phyloP scores from a whole-genome alignment of 2,113 vertebrate genomes.

The Bubo scandiacus region DNA sequence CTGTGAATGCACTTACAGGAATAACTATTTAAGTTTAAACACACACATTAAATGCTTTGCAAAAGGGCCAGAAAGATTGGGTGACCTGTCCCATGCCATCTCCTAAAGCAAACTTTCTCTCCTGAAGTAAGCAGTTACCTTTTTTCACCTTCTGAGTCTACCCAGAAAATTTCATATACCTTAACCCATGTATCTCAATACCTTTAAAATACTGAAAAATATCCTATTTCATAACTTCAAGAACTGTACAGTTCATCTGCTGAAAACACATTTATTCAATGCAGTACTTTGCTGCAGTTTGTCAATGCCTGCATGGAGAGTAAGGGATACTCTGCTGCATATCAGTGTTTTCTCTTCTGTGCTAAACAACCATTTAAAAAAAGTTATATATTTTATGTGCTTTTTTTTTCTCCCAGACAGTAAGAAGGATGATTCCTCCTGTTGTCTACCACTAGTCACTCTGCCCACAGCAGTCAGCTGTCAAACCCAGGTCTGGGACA shows the following conservation, averaged over 20 bases:
- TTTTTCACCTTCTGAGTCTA: background rate
- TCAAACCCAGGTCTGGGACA: background rate
- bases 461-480: background rate
- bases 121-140: background rate
- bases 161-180: background rate
- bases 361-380: background rate
- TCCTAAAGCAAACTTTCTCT: background rate
- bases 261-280: rapidly evolving
- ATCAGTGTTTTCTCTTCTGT: background rate
- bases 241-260: background rate
- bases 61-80: background rate
- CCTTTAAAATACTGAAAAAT: background rate
- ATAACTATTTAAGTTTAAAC: background rate
- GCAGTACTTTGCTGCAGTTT: background rate
- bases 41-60: background rate
- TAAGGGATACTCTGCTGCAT: background rate
- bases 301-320: rapidly evolving
- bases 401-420: background rate
- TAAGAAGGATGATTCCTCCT: background rate
- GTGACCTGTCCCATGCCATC: background rate
- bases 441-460: background rate
- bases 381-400: background rate
- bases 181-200: background rate
- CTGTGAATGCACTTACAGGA: background rate
- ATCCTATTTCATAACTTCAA: background rate